These are phyloP conservation scores for Lordiphosa mommai DNA, from an alignment of 1,140 invertebrate genomes.

Conservation along the genomic window DNA sequence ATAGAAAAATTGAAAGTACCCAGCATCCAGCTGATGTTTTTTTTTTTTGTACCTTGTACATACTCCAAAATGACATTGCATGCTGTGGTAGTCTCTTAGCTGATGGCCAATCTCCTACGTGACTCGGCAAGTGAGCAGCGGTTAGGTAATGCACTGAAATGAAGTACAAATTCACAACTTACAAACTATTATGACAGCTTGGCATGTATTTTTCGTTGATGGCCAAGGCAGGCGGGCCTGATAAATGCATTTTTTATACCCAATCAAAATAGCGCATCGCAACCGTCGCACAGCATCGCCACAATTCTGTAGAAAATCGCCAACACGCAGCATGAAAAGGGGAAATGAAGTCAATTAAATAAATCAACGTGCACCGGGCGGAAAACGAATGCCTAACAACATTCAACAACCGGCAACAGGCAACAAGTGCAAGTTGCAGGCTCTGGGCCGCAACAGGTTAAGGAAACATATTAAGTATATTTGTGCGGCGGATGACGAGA, in stretches of 20 bases:
- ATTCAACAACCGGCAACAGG: no score
- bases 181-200: slow-evolving; percentile 6
- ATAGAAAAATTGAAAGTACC: no score
- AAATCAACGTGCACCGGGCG: slow-evolving; percentile 8
- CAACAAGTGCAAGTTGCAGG: background rate
- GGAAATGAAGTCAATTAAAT: slow-evolving; percentile 11
- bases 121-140: slow-evolving; percentile 1
- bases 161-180: slow-evolving; percentile 2
- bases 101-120: slow-evolving; percentile 4
- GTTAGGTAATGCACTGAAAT: background rate
- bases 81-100: background rate
- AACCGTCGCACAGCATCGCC: slow-evolving; percentile 2
- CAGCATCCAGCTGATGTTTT: no score
- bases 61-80: no score
- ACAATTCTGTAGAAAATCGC: slow-evolving; percentile 3
- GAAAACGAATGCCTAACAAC: slow-evolving; percentile 2
- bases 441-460: background rate
- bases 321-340: background rate
- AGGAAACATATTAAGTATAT: background rate
- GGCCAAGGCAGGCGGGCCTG: background rate
- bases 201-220: slow-evolving; percentile 1
- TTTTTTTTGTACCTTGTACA: no score
- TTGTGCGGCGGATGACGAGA: slow-evolving; percentile 2
- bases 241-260: slow-evolving; percentile 6
- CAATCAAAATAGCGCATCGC: slow-evolving; percentile 8